phyloP scores from a whole-genome alignment of 2,113 vertebrate species.

The Podocnemis expansa region DNA sequence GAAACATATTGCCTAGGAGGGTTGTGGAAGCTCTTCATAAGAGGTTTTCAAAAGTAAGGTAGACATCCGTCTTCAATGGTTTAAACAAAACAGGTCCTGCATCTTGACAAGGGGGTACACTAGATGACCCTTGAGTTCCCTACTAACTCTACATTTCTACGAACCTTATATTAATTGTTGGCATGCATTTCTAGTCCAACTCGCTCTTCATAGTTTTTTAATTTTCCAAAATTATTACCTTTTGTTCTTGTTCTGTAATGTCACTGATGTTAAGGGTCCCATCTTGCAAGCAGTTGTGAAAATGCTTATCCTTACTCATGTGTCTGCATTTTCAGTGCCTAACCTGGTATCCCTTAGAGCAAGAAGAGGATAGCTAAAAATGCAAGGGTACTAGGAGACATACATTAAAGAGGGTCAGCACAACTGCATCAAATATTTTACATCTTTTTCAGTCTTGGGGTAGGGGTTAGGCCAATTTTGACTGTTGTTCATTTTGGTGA shows the following conservation, averaged over 20 bases:
- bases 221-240: neutral
- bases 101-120: no score
- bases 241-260: neutral
- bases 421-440: accelerated
- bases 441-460: neutral
- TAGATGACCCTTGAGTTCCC: neutral
- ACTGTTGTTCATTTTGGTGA: neutral
- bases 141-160: no score
- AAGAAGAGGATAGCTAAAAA: neutral
- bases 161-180: neutral
- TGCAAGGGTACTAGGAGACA: neutral
- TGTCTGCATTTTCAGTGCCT: neutral
- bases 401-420: neutral
- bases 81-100: no score
- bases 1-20: no score
- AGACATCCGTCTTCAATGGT: no score
- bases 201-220: neutral
- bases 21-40: no score
- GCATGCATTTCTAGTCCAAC: neutral
- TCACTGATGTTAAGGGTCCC: neutral
- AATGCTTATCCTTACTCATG: neutral
- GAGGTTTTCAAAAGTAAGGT: no score
- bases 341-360: neutral
- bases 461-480: neutral
- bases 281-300: neutral